Percentiles rank a stretch among this genome's conserved stretches.
These are phyloP conservation scores for Neotragus pygmaeus DNA, from an alignment of 2,113 vertebrate species.

Conservation along the genomic window DNA sequence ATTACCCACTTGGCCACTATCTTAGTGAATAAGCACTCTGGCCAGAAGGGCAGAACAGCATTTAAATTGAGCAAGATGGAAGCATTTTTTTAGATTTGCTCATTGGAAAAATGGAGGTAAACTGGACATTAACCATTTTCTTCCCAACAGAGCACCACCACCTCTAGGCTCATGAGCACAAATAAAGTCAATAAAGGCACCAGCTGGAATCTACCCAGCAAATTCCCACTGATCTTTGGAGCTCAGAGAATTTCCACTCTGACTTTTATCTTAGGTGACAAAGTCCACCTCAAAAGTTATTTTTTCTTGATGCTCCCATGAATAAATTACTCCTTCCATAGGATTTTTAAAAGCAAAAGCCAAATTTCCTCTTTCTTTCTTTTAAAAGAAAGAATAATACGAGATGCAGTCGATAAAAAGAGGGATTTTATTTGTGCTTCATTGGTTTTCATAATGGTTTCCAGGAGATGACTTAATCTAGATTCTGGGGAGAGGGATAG, in stretches of 20 bases:
- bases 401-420: neutral
- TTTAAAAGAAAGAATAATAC: neutral
- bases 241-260: neutral
- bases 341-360: neutral
- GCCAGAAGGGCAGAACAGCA: conserved; percentile 62
- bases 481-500: neutral
- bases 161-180: neutral
- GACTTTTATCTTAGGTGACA: neutral
- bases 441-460: neutral
- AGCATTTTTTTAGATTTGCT: conserved; percentile 1
- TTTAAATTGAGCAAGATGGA: conserved; percentile 53
- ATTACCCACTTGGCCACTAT: conserved; percentile 84
- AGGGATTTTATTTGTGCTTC: neutral
- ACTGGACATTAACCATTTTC: neutral
- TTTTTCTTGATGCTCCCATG: neutral
- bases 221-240: neutral
- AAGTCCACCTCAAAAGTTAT: neutral
- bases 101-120: neutral
- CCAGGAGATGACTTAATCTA: neutral
- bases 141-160: neutral
- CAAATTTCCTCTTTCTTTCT: neutral
- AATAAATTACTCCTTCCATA: neutral
- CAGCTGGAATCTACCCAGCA: neutral
- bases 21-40: conserved; percentile 75
- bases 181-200: conserved; percentile 36